phyloP scores from a whole-genome alignment of 1,140 invertebrate species.

The Drosophila malerkotliana region DNA sequence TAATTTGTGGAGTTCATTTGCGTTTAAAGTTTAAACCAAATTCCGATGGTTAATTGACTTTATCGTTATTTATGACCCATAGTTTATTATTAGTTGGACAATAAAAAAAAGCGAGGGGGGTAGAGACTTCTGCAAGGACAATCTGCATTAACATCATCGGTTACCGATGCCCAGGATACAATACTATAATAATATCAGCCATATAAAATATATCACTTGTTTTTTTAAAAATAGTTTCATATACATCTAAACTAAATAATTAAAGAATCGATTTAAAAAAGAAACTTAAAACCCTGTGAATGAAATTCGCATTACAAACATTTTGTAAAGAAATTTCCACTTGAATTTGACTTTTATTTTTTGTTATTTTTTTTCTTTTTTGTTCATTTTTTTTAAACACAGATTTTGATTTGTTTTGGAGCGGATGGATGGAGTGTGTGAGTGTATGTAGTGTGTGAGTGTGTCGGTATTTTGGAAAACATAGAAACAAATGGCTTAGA shows the following conservation, averaged over 20 bases:
- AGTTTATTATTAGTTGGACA: neutral
- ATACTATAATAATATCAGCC: slow-evolving; percentile 18
- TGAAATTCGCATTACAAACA: slow-evolving; percentile 74
- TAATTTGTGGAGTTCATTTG: slow-evolving; percentile 52
- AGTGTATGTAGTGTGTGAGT: slow-evolving; percentile 29
- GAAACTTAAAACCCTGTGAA: slow-evolving; percentile 26
- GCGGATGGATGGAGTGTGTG: slow-evolving; percentile 51
- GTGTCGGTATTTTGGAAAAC: slow-evolving; percentile 62
- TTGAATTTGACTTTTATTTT: slow-evolving; percentile 12
- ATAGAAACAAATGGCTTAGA: slow-evolving; percentile 85
- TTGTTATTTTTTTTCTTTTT: slow-evolving; percentile 22
- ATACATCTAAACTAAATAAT: neutral
- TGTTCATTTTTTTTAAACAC: slow-evolving; percentile 38
- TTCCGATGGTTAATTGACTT: slow-evolving; percentile 10
- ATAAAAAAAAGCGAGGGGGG: neutral
- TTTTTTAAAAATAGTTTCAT: neutral
- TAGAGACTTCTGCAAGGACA: slow-evolving; percentile 36
- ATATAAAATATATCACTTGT: slow-evolving; percentile 53
- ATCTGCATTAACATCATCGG: slow-evolving; percentile 2
- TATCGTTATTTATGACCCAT: neutral
- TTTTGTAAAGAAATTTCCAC: slow-evolving; percentile 64
- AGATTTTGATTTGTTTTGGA: slow-evolving; percentile 43
- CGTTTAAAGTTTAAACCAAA: neutral
- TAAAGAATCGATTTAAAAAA: slow-evolving; percentile 8
- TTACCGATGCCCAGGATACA: slow-evolving; percentile 3